phyloP scores from a whole-genome alignment of 2,797 vertebrate species.

The Falco cherrug region DNA sequence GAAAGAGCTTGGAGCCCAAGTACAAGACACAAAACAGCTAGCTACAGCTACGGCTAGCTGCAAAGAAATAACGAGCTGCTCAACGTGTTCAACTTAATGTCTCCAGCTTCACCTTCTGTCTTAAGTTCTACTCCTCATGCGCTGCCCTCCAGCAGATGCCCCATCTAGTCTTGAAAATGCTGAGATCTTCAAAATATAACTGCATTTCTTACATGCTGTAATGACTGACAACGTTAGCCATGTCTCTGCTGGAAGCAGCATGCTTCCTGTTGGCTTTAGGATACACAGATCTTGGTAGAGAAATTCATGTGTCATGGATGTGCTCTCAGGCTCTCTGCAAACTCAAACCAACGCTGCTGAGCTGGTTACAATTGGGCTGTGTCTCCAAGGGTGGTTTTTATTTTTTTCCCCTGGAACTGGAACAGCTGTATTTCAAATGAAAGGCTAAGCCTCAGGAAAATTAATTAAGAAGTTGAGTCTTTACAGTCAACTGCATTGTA shows the following conservation, averaged over 20 bases:
- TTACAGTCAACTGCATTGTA: constrained; percentile 45
- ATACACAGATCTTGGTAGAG: neutral
- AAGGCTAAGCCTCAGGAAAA: constrained; percentile 55
- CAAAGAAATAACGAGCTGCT: neutral
- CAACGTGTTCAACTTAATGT: neutral
- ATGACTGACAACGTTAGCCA: neutral
- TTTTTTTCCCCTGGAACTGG: neutral
- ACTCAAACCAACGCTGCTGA: neutral
- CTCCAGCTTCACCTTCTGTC: neutral
- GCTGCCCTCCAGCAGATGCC: neutral
- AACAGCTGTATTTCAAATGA: constrained; percentile 55
- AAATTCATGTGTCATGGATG: neutral
- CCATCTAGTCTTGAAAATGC: neutral
- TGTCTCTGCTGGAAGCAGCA: neutral
- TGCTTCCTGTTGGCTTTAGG: neutral
- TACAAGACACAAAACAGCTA: neutral
- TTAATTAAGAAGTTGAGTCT: constrained; percentile 57
- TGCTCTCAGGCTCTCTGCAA: constrained; percentile 40
- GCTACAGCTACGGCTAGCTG: neutral
- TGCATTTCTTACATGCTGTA: neutral
- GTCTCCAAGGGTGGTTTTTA: constrained; percentile 9
- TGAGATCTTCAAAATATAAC: neutral
- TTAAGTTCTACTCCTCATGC: neutral
- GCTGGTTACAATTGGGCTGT: neutral
- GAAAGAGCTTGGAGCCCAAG: neutral